phyloP scores from a whole-genome alignment of 2,113 vertebrate species.

The Mohoua ochrocephala region DNA sequence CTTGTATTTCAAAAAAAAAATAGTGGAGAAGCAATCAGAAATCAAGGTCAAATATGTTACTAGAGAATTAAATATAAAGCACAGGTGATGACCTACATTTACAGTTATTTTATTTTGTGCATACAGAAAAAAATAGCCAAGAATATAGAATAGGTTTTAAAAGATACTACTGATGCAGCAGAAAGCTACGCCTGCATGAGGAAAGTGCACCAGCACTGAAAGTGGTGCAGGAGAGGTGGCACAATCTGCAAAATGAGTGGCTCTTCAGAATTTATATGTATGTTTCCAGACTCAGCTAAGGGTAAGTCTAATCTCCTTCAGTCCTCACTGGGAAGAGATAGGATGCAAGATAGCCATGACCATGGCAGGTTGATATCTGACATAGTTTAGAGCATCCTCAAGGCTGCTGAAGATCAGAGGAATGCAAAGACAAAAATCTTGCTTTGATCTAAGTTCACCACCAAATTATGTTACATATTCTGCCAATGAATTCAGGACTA shows the following conservation, averaged over 20 bases:
- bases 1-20: background rate
- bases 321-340: background rate
- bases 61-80: background rate
- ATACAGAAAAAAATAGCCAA: background rate
- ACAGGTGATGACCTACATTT: background rate
- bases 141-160: background rate
- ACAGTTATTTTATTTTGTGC: background rate
- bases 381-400: background rate
- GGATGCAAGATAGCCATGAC: background rate
- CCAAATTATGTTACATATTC: background rate
- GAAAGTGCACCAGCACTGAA: background rate
- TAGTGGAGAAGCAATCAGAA: background rate
- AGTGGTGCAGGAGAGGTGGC: background rate
- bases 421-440: background rate
- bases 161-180: background rate
- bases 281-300: background rate
- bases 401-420: background rate
- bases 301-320: background rate
- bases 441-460: background rate
- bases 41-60: background rate
- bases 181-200: accelerated
- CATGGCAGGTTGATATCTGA: background rate
- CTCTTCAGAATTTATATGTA: background rate
- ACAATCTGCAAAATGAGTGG: background rate
- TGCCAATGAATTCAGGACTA: background rate